Percentiles rank a stretch among this genome's conserved stretches.
Evolutionary conservation across 2,797 vertebrate genomes (phyloP).

Genomic region (Phoebastria nigripes): DNA sequence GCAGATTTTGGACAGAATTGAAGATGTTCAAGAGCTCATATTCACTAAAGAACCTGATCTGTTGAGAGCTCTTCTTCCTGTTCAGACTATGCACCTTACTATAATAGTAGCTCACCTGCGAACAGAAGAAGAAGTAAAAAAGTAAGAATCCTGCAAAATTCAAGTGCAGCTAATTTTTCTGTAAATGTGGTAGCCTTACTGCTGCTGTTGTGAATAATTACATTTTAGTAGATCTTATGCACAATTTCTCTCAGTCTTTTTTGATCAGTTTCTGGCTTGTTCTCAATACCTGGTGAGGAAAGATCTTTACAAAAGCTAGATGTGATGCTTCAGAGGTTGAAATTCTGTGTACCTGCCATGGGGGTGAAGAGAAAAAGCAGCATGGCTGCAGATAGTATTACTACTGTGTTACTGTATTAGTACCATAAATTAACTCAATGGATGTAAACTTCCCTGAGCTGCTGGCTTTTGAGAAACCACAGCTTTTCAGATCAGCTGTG

Average conservation of each 20-base stretch:
- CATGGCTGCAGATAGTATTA: not conserved
- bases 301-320: not conserved
- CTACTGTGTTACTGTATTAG: not conserved
- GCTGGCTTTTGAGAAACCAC: not conserved
- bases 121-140: slow-evolving; percentile 49
- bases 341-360: not conserved
- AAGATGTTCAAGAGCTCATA: slow-evolving; percentile 59
- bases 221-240: not conserved
- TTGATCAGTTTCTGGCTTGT: not conserved
- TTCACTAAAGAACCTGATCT: slow-evolving; percentile 50
- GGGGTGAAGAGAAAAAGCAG: not conserved
- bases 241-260: not conserved
- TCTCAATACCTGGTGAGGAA: not conserved
- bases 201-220: not conserved
- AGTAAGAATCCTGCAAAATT: slow-evolving; percentile 12
- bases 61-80: slow-evolving; percentile 30
- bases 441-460: not conserved
- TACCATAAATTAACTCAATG: not conserved
- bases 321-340: not conserved
- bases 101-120: slow-evolving; percentile 35
- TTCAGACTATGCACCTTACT: slow-evolving; percentile 44
- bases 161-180: not conserved
- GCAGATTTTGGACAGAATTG: slow-evolving; percentile 66
- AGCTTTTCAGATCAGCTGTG: not conserved
- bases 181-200: not conserved